Evolutionary conservation across 2,888 invertebrate species (phyloP), one percentile per base, ranked within the genome.

Genomic region (Nematopogon swammerdamellus): DNA sequence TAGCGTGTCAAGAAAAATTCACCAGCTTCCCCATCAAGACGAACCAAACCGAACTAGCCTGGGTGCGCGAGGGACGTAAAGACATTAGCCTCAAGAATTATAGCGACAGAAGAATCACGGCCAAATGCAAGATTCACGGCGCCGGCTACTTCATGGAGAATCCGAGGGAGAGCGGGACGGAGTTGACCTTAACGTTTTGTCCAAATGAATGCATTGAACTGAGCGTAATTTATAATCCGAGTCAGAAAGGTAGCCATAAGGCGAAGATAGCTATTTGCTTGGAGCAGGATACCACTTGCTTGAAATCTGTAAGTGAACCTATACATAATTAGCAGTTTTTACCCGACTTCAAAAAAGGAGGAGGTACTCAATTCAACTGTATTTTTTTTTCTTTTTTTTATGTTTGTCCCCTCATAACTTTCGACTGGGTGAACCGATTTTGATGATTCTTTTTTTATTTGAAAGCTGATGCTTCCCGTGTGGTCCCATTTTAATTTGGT

Each of bases 71-170:
- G 0, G 76, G 70, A 1, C 57, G 72, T 6, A 77, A 73, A 49
- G 75, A 77, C 47, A 58, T 79, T 1, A 76, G 72, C 49, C 52
- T 79, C 49, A 75, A 75, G 55, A 79, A 76, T 51, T 61, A 59
- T 0, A 61, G 63, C 0, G 62, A 73, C 19, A 71, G 63, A 47
- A 74, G 70, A 56, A 55, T 76, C 14, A 66, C 71, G 18, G 59
- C 76, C 3, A 60, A 70, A 18, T 75, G 74, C 47, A 68, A 70
- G 36, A 36, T 36, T 8, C 36, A 36, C 36, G 79, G 79, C 1
- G 74, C 73, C n/a, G 76, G 73, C 0, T 79, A 74, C 52, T 57
- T 63, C 1, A 63, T 77, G 49, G 76, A 76, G 44, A 49, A 69
- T 43, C 56, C 64, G 1, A 60, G 67, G 17, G 72, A 70, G 0